Conservation (phyloP, 2,797 vertebrate species). For the Neosalanx taihuensis region DNA sequence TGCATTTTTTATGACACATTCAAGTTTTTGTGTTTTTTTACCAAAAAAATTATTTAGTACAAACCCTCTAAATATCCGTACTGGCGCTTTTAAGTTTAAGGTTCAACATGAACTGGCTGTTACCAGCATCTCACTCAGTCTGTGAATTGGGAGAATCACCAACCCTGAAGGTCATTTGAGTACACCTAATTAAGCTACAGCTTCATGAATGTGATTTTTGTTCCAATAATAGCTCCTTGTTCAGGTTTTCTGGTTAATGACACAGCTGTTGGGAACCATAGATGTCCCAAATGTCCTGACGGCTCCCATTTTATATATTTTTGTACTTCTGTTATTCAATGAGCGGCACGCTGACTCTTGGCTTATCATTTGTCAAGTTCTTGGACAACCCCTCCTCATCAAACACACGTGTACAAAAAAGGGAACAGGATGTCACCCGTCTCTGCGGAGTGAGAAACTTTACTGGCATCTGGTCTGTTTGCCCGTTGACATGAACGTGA, state of each 20-base stretch:
- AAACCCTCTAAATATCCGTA: slow-evolving; percentile 13
- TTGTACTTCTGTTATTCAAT: slow-evolving; percentile 3
- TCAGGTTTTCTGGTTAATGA: slow-evolving; percentile 36
- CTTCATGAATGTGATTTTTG: slow-evolving; percentile 56
- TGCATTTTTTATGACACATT: no score
- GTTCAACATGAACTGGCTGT: slow-evolving; percentile 40
- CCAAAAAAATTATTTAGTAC: no score
- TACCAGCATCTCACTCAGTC: slow-evolving; percentile 49
- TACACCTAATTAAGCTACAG: slow-evolving; percentile 45
- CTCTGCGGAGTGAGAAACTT: not conserved
- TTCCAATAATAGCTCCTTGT: slow-evolving; percentile 36
- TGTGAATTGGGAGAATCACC: slow-evolving; percentile 52
- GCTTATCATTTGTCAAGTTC: slow-evolving; percentile 11
- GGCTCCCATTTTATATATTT: not conserved
- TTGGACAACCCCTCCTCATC: not conserved
- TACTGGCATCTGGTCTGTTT: not conserved
- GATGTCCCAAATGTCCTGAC: not conserved
- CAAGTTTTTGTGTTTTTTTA: no score
- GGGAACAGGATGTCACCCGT: not conserved
- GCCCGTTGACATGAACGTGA: slow-evolving; percentile 8
- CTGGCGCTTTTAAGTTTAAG: slow-evolving; percentile 26
- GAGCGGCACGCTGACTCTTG: slow-evolving; percentile 5
- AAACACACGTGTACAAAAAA: slow-evolving; percentile 3
- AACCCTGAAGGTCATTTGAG: slow-evolving; percentile 48
- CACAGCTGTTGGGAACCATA: slow-evolving; percentile 42